Conservation (phyloP, 2,113 vertebrate genomes). For the Mobula birostris region DNA sequence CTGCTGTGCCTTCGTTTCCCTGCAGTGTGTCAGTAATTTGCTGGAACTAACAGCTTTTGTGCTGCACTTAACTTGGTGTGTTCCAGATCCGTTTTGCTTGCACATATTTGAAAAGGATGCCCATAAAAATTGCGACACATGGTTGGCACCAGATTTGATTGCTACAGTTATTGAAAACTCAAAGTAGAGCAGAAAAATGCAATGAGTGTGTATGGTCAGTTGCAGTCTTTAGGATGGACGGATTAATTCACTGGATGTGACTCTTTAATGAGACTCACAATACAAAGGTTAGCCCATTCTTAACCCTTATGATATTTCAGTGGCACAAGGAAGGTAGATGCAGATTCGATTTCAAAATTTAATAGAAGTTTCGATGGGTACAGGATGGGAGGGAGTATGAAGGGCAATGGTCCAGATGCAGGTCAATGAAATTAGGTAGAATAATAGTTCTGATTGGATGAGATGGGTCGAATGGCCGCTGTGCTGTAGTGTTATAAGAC, state of each 20-base stretch:
- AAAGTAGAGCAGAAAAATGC: not conserved
- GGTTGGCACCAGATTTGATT: not conserved
- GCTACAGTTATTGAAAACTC: not conserved
- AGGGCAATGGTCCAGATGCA: too few species aligned
- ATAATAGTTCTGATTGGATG: too few species aligned
- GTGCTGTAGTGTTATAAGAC: too few species aligned
- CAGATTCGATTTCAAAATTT: too few species aligned
- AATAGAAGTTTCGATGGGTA: too few species aligned
- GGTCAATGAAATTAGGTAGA: too few species aligned
- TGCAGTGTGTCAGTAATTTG: constrained; percentile 30
- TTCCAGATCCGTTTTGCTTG: not conserved
- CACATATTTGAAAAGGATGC: not conserved
- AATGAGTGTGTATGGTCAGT: not conserved
- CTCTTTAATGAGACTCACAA: not conserved
- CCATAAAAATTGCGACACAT: not conserved
- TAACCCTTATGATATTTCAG: not conserved
- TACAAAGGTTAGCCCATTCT: not conserved
- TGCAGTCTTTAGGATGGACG: not conserved
- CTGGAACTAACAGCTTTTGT: constrained; percentile 32
- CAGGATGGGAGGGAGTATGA: too few species aligned
- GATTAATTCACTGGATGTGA: not conserved
- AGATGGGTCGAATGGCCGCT: too few species aligned
- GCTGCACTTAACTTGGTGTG: not conserved
- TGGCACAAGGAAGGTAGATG: too few species aligned
- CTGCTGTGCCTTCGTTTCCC: constrained; percentile 6